Conservation (phyloP, 2,888 invertebrate genomes). For the Microplitis manilae region DNA sequence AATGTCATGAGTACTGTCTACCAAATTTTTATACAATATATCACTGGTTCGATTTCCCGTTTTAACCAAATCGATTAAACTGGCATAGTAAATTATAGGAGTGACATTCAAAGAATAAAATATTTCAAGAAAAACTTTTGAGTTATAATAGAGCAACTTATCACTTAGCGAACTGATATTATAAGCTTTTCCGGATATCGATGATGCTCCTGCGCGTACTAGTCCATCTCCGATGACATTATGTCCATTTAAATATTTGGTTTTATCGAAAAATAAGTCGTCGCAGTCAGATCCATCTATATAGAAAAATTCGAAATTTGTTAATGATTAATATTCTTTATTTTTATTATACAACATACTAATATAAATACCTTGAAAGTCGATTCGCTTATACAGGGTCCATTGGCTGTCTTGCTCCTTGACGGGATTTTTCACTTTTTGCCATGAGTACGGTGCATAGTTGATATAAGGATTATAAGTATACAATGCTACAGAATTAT, state of each 20-base stretch:
- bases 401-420: background rate
- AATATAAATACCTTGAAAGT: too few species aligned
- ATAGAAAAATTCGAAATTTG: too few species aligned
- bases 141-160: background rate
- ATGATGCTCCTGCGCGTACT: background rate
- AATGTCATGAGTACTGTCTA: too few species aligned
- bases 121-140: background rate
- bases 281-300: background rate
- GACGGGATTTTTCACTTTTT: background rate
- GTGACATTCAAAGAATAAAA: background rate
- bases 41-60: background rate
- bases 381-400: background rate
- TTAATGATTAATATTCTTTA: too few species aligned
- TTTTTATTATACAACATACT: too few species aligned
- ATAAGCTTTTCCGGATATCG: background rate
- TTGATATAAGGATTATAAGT: constrained; percentile 17
- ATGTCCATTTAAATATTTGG: constrained; percentile 9
- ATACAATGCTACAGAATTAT: background rate
- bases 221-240: background rate
- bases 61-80: background rate
- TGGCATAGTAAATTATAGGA: background rate
- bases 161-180: background rate
- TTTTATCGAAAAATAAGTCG: constrained; percentile 10
- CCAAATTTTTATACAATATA: background rate
- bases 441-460: constrained; percentile 6